Base-by-base conservation (phyloP, 1,140 invertebrate genomes). In the Penaeus chinensis region DNA sequence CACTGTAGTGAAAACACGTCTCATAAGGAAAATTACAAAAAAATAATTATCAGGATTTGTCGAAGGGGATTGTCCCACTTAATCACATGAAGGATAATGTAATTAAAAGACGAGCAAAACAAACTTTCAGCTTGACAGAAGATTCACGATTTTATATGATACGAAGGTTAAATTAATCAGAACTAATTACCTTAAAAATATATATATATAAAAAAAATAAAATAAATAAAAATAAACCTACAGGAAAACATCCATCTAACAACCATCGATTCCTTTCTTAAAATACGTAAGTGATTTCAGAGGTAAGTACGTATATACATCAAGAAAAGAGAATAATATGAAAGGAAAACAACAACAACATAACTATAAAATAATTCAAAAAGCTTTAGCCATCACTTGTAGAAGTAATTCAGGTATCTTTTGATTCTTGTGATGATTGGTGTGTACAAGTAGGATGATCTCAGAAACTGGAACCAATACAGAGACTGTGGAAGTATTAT, bases 401-500 rank as follows among this genome's bases (percentile, higher is more conserved):
- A 61, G 20, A 37, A 24, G 61, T 60, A 60, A 60, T 22, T 79
- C 77, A 61, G 77, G 77, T 79, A 79, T 60, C 77, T 79, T 79
- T 79, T 79, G 77, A 79, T 79, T 79, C 19, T 60, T 54, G 54
- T 54, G 54, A 54, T 54, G 54, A 54, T 54, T 54, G 54, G 11
- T 54, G 37, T 42, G 37, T 5, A 42, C 32, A 54, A 54, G 16
- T 11, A 54, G 10, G 10, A 16, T 16, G 16, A 54, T 54, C 54
- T 54, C 54, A 54, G 16, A 13, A 54, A 54, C 22, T 79, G 16
- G 47, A 24, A 37, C 63, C 47, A 42, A 47, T 66, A 66, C 65
- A 54, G 22, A 66, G 63, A 54, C 16, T 47, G n/a, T 82, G 62
- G 32, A 82, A n/a, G 62, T 82, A 47, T 82, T 69, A 82, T 66